phyloP scores from a whole-genome alignment of 2,113 vertebrate species.

The Corythornis cristatus region DNA sequence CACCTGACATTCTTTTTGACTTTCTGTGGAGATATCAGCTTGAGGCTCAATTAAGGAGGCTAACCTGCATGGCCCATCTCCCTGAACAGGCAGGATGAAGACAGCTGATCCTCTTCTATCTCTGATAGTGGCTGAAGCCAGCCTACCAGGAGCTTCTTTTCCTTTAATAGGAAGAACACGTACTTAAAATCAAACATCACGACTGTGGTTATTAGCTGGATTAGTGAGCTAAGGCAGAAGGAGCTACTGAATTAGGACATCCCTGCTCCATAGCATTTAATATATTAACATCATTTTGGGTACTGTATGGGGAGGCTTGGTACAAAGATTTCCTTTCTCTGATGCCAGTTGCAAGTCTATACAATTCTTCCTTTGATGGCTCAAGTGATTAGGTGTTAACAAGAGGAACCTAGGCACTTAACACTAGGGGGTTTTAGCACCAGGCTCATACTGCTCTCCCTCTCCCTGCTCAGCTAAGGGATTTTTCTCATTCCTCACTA shows the following conservation, averaged over 20 bases:
- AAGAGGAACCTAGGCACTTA: conserved; percentile 10
- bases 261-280: not conserved
- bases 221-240: not conserved
- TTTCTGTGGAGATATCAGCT: not conserved
- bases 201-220: not conserved
- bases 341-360: not conserved
- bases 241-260: not conserved
- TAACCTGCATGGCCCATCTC: not conserved
- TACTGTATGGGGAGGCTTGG: not conserved
- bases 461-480: not conserved
- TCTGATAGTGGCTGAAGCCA: not conserved
- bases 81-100: not conserved
- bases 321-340: conserved; percentile 4
- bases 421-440: not conserved
- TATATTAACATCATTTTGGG: not conserved
- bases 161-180: not conserved
- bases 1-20: not conserved
- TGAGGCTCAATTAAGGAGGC: not conserved
- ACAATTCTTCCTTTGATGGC: conserved; percentile 8
- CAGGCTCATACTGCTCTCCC: not conserved
- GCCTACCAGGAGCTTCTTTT: not conserved
- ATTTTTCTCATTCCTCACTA: conserved; percentile 25
- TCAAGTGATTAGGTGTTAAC: conserved; percentile 12
- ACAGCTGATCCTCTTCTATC: not conserved
- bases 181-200: not conserved